phyloP scores from a whole-genome alignment of 2,888 invertebrate species.

The Caenorhabditis panamensis region DNA sequence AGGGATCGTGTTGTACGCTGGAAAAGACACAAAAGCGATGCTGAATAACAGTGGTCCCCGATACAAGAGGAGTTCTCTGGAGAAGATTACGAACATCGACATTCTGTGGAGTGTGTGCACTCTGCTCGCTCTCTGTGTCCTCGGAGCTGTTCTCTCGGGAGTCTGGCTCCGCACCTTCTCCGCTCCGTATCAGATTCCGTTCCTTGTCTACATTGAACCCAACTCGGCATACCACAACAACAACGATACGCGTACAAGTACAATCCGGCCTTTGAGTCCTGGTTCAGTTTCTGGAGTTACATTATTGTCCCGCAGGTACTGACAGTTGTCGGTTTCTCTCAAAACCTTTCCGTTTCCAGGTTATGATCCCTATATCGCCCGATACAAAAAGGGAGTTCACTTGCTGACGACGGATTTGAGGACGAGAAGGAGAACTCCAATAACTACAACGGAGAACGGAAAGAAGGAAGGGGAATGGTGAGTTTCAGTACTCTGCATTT shows the following conservation, averaged over 20 bases:
- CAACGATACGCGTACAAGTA: constrained; percentile 48
- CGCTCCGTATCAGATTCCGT: constrained; percentile 61
- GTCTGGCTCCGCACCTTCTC: constrained; percentile 61
- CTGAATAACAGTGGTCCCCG: constrained; percentile 96
- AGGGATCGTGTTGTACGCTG: constrained; percentile 96
- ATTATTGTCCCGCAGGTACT: constrained; percentile 95
- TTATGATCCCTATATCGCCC: constrained; percentile 95
- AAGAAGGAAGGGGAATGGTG: constrained; percentile 53
- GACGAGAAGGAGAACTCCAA: constrained; percentile 48
- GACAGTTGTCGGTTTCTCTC: constrained; percentile 48
- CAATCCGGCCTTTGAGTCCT: constrained; percentile 85
- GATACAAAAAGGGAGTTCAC: constrained; percentile 97
- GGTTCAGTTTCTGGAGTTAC: constrained; percentile 94
- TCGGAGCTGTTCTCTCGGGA: constrained; percentile 88
- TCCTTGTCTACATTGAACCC: constrained; percentile 57
- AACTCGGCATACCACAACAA: constrained; percentile 52
- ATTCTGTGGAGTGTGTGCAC: constrained; percentile 84
- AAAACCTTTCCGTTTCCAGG: constrained; percentile 84
- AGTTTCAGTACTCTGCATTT: neutral
- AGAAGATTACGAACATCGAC: constrained; percentile 84
- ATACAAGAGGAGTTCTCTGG: constrained; percentile 85
- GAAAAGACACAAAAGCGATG: constrained; percentile 95
- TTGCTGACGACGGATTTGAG: constrained; percentile 48
- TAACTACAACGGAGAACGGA: constrained; percentile 57
- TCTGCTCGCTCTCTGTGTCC: constrained; percentile 90